These are phyloP conservation scores for Lates japonicus DNA, from an alignment of 2,797 vertebrate genomes.

Conservation along the genomic window DNA sequence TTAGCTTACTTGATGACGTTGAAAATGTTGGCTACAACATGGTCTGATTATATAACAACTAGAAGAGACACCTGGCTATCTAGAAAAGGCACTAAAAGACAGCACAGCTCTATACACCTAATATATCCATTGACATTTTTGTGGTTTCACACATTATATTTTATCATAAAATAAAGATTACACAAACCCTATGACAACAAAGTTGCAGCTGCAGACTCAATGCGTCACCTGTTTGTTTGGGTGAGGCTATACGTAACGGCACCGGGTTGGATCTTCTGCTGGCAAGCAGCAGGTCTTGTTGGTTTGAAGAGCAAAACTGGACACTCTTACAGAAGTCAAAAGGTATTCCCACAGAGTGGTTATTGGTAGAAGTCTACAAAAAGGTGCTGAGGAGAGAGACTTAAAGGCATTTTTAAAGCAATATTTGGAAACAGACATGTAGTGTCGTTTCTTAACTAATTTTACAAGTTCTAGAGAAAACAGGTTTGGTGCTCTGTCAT, in stretches of 20 bases:
- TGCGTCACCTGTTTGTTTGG: conserved; percentile 93
- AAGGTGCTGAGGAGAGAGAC: conserved; percentile 88
- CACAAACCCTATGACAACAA: not conserved
- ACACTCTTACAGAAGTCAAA: conserved; percentile 93
- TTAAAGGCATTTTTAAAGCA: not conserved
- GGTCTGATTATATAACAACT: not conserved
- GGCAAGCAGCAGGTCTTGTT: conserved; percentile 94
- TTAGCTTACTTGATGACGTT: not conserved
- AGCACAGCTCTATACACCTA: accelerated
- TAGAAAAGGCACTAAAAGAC: no score
- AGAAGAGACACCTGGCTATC: no score
- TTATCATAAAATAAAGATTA: not conserved
- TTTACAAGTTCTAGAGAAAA: not conserved
- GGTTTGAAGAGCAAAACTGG: conserved; percentile 92
- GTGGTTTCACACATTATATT: not conserved
- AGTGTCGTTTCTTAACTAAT: not conserved
- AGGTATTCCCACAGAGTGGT: conserved; percentile 95
- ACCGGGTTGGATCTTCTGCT: conserved; percentile 88
- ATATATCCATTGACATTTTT: not conserved
- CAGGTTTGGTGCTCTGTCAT: not conserved
- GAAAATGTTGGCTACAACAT: not conserved
- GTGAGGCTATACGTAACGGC: conserved; percentile 93
- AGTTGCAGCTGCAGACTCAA: not conserved
- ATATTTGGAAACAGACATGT: not conserved
- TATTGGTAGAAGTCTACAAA: conserved; percentile 92